Evolutionary conservation across 2,113 vertebrate genomes (phyloP), one percentile per base, ranked within the genome.

Genomic region (Channa argus): DNA sequence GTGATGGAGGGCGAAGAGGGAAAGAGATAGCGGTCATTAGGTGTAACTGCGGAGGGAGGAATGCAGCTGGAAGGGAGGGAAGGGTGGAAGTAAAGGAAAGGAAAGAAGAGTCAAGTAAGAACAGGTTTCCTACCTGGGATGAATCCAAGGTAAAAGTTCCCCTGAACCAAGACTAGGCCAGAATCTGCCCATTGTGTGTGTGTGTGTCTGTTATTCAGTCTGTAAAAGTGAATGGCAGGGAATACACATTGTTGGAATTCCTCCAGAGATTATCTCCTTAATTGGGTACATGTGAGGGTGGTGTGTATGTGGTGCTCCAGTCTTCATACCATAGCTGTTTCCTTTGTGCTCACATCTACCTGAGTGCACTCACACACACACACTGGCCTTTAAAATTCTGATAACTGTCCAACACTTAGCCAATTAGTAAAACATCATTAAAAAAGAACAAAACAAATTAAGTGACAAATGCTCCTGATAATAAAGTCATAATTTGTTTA

Each of bases 1-100:
- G 79, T 88, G 74, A 75, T 83, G 67, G 75, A 79, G 71, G 83
- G 63, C 77, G 74, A 69, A 73, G 62, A 73, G 79, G 74, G 82
- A 86, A 82, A 74, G 85, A 87, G 89, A 91, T 89, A 90, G 86
- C 79, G 66, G 87, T 89, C 87, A 90, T 90, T 91, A 91, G 79
- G 83, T 84, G 81, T 63, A 87, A 86, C 84, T 60, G 44, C 82
- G 46, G 74, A 80, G 88, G 62, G 77, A 88, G 87, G 89, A 88
- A 90, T 89, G 89, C 71, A 68, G 89, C 76, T 76, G 77, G 80
- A 69, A 71, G 74, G 79, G 63, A 82, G 69, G 62, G 56, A 77
- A 78, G 76, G 80, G 60, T 33, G 70, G 15, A 52, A 59, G 56
- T 63, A 53, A 47, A 67, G 59, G 69, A 43, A 15, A 68, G 76